Evolutionary conservation across 2,888 invertebrate species (phyloP).

Genomic region (Caenorhabditis doughertyi): DNA sequence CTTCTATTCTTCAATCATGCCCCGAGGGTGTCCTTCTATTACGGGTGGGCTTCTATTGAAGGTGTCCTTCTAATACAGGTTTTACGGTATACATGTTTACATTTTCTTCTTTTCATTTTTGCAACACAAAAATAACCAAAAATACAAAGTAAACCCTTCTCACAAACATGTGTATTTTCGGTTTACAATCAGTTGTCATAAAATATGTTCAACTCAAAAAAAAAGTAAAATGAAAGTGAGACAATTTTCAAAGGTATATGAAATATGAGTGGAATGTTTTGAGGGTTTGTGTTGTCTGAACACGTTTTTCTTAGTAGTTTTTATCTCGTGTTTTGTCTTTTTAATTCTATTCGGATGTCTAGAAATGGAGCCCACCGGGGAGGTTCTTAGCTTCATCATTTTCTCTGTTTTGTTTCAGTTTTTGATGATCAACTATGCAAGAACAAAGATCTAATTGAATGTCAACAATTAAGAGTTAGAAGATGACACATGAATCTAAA

Average conservation of each 20-base stretch:
- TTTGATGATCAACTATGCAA: not conserved
- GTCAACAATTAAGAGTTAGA: no score
- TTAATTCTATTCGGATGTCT: constrained; percentile 14
- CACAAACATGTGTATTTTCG: not conserved
- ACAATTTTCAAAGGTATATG: not conserved
- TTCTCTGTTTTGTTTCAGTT: not conserved
- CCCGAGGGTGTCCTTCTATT: no score
- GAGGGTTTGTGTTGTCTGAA: no score
- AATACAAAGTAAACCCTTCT: not conserved
- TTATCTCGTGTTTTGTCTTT: not conserved
- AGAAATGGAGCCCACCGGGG: not conserved
- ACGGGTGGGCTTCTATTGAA: no score
- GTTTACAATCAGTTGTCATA: not conserved
- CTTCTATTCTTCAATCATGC: no score
- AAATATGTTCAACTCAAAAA: no score
- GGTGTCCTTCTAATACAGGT: no score
- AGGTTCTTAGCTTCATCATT: no score
- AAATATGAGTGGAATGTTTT: not conserved
- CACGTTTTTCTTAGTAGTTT: not conserved
- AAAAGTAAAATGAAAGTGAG: not conserved
- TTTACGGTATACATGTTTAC: not conserved
- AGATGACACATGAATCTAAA: not conserved
- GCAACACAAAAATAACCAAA: not conserved
- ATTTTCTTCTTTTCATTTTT: not conserved
- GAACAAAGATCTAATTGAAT: constrained; percentile 14